Conservation (phyloP, 1,140 invertebrate species). For the Heliconius eleuchia region DNA sequence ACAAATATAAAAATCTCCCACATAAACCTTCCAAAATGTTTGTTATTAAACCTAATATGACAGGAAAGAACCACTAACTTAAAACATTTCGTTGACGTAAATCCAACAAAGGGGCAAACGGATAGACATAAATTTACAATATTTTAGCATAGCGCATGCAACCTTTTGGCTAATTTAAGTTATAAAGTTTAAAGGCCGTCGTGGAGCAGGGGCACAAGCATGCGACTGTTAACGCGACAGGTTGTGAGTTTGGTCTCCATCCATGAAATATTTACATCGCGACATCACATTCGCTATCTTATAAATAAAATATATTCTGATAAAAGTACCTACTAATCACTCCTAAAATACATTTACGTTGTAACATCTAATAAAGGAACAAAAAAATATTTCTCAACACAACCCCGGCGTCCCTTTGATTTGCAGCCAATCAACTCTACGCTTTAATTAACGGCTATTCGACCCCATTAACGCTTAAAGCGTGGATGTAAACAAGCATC, state of each 20-base stretch:
- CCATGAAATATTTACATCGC: too few relatives aligned
- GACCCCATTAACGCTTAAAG: constrained; percentile 38
- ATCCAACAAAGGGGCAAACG: constrained; percentile 28
- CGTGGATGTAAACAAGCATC: constrained; percentile 47
- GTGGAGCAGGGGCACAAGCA: too few relatives aligned
- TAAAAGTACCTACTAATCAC: too few relatives aligned
- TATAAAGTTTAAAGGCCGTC: neutral
- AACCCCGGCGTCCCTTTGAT: constrained; percentile 35
- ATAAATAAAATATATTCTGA: too few relatives aligned
- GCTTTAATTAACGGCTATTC: constrained; percentile 42
- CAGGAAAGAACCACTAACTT: neutral
- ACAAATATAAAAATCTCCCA: neutral
- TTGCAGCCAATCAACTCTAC: constrained; percentile 40
- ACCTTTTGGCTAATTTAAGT: constrained; percentile 18
- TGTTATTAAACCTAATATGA: constrained; percentile 24
- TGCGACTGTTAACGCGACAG: too few relatives aligned
- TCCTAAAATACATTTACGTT: neutral
- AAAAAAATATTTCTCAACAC: constrained; percentile 1
- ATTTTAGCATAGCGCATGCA: constrained; percentile 30
- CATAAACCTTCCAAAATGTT: constrained; percentile 4
- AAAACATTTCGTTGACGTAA: constrained; percentile 24
- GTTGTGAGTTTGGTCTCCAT: too few relatives aligned
- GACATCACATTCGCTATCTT: too few relatives aligned
- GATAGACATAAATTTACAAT: constrained; percentile 29
- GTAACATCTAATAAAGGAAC: neutral